Base-by-base conservation (phyloP, 1,140 invertebrate genomes). In the Drosophila ercepeae region DNA sequence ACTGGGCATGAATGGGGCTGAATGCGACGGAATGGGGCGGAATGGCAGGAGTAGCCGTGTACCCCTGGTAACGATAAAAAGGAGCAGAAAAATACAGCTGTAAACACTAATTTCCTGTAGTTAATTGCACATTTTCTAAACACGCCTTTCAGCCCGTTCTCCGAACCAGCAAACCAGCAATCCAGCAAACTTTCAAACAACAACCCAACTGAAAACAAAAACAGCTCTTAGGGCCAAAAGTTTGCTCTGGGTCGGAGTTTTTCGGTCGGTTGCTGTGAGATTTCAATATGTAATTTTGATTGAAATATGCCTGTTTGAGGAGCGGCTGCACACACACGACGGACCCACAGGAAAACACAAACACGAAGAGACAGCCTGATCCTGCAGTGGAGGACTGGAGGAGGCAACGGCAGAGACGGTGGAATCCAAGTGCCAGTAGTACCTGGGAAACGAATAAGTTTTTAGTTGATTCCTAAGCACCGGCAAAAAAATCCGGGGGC, bases 101-200 rank as follows among this genome's bases (percentile, higher is more conserved):
- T 78, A 70, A 84, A 65, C 79, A 81, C 76, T 79, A 60, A 83
- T 89, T 89, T 89, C 76, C 84, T 78, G 84, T 63, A 75, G 69
- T 81, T 89, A 89, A 89, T 89, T 89, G 84, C 84, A 81, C 71
- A 77, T 84, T 82, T 72, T 82, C 64, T 69, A 88, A 89, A 78
- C 83, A 78, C 58, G 70, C 70, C 36, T 29, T 21, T 29, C 53
- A 8, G 18, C 9, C 25, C 3, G 18, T 44, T 3, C 21, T 0
- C n/a, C n/a, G 25, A 73, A 48, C 29, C n/a, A n/a, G n/a, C n/a
- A n/a, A n/a, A n/a, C n/a, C n/a, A n/a, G n/a, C n/a, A n/a, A n/a
- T n/a, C n/a, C 44, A 27, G 42, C 34, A 46, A 55, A 71, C 53
- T 60, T 52, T 75, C 29, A 52, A 74, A 41, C 60, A 79, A 63